Evolutionary conservation across 2,797 vertebrate genomes (phyloP).

Genomic region (Anguilla megastoma): DNA sequence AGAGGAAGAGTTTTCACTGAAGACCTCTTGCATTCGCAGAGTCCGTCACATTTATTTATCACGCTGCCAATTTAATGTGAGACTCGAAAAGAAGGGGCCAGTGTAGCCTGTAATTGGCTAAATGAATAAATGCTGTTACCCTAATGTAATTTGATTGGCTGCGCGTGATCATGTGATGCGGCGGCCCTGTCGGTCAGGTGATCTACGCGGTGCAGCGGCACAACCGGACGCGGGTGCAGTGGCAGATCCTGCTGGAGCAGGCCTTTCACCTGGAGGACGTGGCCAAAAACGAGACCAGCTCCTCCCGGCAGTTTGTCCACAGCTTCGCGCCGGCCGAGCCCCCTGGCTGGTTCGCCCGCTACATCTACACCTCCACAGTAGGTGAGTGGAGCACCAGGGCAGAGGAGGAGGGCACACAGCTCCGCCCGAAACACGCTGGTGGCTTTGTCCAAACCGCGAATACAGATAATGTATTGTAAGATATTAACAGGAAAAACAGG

Average conservation of each 20-base stretch:
- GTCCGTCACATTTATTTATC: not conserved
- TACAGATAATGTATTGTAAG: not conserved
- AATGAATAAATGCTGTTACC: not conserved
- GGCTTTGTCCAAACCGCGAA: not conserved
- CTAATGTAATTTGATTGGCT: not conserved
- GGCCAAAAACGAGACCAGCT: slow-evolving; percentile 90
- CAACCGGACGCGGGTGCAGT: slow-evolving; percentile 91
- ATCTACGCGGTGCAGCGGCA: slow-evolving; percentile 95
- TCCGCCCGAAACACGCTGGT: not conserved
- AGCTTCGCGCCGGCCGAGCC: slow-evolving; percentile 84
- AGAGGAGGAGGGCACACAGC: not conserved
- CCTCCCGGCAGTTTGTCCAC: slow-evolving; percentile 84
- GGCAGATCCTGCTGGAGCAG: slow-evolving; percentile 92
- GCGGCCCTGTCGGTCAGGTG: slow-evolving; percentile 70
- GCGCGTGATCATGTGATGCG: not conserved
- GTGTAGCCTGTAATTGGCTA: not conserved
- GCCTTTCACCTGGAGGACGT: slow-evolving; percentile 95
- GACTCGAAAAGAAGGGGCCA: not conserved
- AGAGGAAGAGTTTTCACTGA: not conserved
- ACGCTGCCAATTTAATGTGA: not conserved
- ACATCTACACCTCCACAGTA: slow-evolving; percentile 84
- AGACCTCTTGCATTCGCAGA: not conserved
- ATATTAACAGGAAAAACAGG: no score
- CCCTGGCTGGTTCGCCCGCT: slow-evolving; percentile 78
- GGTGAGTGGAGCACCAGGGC: slow-evolving; percentile 68